Percentiles rank a stretch among this genome's conserved stretches.
Evolutionary conservation across 2,113 vertebrate species (phyloP).

Genomic region (Lagopus muta): DNA sequence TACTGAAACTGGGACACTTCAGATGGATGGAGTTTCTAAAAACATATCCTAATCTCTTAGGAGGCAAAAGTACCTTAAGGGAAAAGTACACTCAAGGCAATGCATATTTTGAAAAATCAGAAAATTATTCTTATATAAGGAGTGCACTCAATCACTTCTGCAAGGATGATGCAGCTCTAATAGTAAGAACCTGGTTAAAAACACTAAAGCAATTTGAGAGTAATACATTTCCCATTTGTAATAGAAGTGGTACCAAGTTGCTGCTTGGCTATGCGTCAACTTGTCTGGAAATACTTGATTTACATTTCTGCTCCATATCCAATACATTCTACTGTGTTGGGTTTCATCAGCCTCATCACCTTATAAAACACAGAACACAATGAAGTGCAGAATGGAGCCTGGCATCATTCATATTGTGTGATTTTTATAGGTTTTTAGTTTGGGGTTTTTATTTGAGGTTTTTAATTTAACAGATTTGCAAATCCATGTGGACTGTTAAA

Average conservation of each 20-base stretch:
- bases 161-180: background rate
- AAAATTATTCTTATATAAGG: background rate
- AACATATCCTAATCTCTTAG: background rate
- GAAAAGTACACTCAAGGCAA: background rate
- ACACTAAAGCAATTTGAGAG: background rate
- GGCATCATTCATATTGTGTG: accelerated
- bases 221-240: background rate
- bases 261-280: background rate
- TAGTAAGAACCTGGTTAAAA: background rate
- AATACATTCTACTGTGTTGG: background rate
- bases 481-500: background rate
- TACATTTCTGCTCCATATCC: background rate
- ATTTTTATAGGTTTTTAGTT: background rate
- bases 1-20: background rate
- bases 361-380: background rate
- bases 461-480: background rate
- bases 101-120: background rate
- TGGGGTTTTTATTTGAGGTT: background rate
- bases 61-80: background rate
- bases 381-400: background rate
- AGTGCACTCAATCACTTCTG: background rate
- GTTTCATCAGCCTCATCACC: background rate
- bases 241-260: background rate
- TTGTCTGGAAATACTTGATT: background rate
- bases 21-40: background rate